Evolutionary conservation across 1,140 invertebrate genomes (phyloP), one percentile per base, ranked within the genome.

Genomic region (Bombus pascuorum): DNA sequence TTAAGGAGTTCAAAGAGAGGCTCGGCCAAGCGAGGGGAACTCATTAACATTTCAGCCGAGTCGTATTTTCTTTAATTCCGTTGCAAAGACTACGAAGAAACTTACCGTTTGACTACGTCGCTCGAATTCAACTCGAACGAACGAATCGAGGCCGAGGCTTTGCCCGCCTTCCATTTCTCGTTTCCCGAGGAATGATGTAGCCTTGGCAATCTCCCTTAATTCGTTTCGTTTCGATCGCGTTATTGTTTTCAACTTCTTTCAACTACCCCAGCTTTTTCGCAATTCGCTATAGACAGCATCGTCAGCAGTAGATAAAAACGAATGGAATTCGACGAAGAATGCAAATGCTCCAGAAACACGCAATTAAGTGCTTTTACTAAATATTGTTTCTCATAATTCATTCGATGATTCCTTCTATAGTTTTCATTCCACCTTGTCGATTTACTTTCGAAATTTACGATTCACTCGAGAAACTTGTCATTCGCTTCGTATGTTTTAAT

Each of bases 31-130:
- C 70, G 39, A 65, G 32, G 57, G 72, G 44, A 75, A 83, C 71
- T 83, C 81, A 66, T 83, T 83, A 83, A 75, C 81, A 53, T 83
- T 83, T 83, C 72, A 83, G 57, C 39, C 59, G 72, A 37, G 42
- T 75, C 59, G 81, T 83, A 83, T 83, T 75, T 83, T 75, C 59
- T 75, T 83, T 83, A 83, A 75, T 83, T 75, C 42, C 81, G 32
- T 66, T 65, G 39, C 57, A 47, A 82, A 74, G 80, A 37, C 80
- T 47, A 42, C 53, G 68, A 72, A 18, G 32, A 65, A 72, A 81
- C 39, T 82, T 82, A 44, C 39, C 70, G 59, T 83, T 83, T 66
- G 57, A 74, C 39, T 75, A 53, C 42, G 81, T 74, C 39, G n/a
- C 71, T 83, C 71, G 59, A 66, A 66, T 75, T 75, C 37, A 75